Evolutionary conservation across 2,888 invertebrate genomes (phyloP).

Genomic region (Rotaria macrura): DNA sequence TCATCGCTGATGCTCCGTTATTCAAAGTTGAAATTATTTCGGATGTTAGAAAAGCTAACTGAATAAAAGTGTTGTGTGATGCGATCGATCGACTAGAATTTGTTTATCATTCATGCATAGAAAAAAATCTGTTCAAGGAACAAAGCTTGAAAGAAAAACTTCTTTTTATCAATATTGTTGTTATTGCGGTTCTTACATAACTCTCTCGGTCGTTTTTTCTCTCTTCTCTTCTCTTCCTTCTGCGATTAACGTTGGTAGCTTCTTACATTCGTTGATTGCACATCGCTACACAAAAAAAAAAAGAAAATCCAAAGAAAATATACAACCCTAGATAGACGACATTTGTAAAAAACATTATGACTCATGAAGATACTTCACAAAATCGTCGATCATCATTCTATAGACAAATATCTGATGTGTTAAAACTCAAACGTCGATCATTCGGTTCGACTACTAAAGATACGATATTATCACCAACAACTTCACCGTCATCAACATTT

Average conservation of each 20-base stretch:
- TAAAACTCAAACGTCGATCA: background rate
- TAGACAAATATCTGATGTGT: background rate
- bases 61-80: background rate
- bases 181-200: background rate
- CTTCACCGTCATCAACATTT: background rate
- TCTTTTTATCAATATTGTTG: background rate
- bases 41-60: background rate
- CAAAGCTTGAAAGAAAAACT: background rate
- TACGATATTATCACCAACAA: background rate
- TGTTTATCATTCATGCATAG: background rate
- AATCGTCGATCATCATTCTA: background rate
- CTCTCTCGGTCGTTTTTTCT: background rate
- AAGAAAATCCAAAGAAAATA: too few species aligned
- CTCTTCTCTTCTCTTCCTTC: background rate
- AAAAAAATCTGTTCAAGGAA: background rate
- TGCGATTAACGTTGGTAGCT: background rate
- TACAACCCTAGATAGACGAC: too few species aligned
- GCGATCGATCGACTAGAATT: background rate
- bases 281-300: background rate
- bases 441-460: background rate
- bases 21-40: background rate
- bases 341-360: background rate
- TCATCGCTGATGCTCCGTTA: background rate
- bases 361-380: background rate
- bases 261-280: background rate